Base-by-base conservation (phyloP, 2,113 vertebrate genomes). In the Indri indri region DNA sequence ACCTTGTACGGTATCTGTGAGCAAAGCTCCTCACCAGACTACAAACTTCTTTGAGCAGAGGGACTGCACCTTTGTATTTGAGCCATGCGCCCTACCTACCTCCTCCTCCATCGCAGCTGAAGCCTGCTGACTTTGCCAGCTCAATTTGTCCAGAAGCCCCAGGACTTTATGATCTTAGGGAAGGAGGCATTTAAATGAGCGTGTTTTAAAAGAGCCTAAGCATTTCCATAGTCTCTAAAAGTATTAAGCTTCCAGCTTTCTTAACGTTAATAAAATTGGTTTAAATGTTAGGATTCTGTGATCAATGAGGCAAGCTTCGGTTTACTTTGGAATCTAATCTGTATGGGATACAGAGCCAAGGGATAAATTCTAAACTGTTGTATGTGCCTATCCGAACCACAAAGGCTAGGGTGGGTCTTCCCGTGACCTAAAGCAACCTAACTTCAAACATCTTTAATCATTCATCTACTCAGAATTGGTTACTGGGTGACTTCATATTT, bases 111-210 rank as follows among this genome's bases (percentile, higher is more conserved):
- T 61, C 32, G 25, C 25, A 76, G 45, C 37, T 65, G 32, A 52
- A 20, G 47, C 40, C 73, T 65, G 12, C 14, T 32, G 45, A 76
- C 66, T 71, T 23, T 6, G 34, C n/a, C 37, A n/a, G 42, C 13
- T 89, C 70, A 80, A 40, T 50, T 37, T 65, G 30, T 23, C 50
- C 66, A 82, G 59, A 91, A 82, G 47, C 54, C 59, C 40, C 10
- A 40, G 3, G 32, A 42, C 47, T 42, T 87, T 18, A 54, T 85
- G 14, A 79, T 47, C 11, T 79, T 84, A 66, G 66, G 90, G 25
- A 86, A 92, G 12, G 23, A 30, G n/a, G 50, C 32, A 88, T 85
- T 94, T 97, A 87, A 92, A 71, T 66, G 30, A 74, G 30, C n/a
- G 9, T 85, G 40, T 47, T 93, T 95, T 94, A 80, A 96, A 96